These are phyloP conservation scores for Catharus minimus DNA, from an alignment of 2,113 vertebrate species.

Conservation along the genomic window DNA sequence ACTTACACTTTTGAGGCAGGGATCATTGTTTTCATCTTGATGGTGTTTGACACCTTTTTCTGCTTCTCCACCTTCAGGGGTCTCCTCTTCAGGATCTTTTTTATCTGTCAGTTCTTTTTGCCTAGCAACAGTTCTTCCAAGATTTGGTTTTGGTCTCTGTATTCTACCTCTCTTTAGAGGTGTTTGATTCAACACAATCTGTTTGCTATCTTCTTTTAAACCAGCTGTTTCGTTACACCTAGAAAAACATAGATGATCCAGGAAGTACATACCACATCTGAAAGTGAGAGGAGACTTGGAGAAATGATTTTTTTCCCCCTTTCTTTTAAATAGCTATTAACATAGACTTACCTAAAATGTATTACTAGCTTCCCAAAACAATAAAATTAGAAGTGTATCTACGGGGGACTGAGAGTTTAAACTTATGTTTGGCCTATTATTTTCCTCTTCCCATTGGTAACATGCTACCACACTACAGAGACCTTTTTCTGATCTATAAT, in stretches of 20 bases:
- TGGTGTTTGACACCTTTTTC: not conserved
- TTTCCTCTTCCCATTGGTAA: not conserved
- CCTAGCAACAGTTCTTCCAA: constrained; percentile 40
- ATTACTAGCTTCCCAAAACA: not conserved
- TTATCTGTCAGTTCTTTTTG: constrained; percentile 2
- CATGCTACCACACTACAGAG: not conserved
- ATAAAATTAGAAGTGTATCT: not conserved
- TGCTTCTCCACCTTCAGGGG: not conserved
- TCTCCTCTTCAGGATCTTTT: not conserved
- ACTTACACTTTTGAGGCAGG: constrained; percentile 57
- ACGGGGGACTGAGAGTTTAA: not conserved
- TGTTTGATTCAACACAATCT: constrained; percentile 13
- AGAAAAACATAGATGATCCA: not conserved
- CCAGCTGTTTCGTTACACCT: constrained; percentile 39
- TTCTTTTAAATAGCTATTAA: not conserved
- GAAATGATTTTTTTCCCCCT: rapidly evolving
- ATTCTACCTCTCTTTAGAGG: constrained; percentile 46
- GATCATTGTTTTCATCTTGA: not conserved
- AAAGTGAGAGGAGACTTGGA: not conserved
- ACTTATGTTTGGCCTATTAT: not conserved
- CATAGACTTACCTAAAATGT: not conserved
- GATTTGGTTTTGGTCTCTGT: constrained; percentile 69
- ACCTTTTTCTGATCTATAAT: not conserved
- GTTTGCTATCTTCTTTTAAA: constrained; percentile 23
- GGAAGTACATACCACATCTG: not conserved